phyloP scores from a whole-genome alignment of 2,888 invertebrate species.

The Pimpla rufipes region DNA sequence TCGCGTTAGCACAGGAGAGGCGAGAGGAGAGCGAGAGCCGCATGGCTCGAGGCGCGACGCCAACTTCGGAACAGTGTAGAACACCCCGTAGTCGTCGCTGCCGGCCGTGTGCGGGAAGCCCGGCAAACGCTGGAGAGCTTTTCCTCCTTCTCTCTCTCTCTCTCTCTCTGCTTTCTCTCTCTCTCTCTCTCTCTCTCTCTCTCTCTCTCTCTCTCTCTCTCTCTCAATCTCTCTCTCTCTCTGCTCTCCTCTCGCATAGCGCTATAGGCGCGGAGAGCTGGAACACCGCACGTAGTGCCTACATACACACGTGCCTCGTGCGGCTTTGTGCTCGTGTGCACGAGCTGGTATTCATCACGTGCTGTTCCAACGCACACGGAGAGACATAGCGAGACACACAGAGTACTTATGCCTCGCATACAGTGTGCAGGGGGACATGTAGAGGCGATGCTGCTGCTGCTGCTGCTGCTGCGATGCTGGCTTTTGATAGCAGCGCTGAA shows the following conservation, averaged over 20 bases:
- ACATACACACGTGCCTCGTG: slow-evolving; percentile 50
- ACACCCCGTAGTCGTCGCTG: not conserved
- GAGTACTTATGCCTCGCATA: not conserved
- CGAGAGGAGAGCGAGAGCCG: not conserved
- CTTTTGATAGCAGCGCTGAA: slow-evolving; percentile 66
- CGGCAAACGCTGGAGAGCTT: slow-evolving; percentile 65
- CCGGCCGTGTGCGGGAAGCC: slow-evolving; percentile 46
- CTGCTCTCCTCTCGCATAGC: slow-evolving; percentile 38
- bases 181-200: slow-evolving; percentile 55
- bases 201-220: slow-evolving; percentile 53
- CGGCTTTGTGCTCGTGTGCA: slow-evolving; percentile 28
- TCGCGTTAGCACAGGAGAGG: slow-evolving; percentile 18
- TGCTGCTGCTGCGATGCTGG: slow-evolving; percentile 48
- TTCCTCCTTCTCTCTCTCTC: slow-evolving; percentile 64
- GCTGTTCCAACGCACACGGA: slow-evolving; percentile 25
- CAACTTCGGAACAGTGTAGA: slow-evolving; percentile 72
- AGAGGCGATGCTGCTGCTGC: slow-evolving; percentile 29
- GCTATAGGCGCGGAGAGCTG: slow-evolving; percentile 2
- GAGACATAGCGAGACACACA: slow-evolving; percentile 21
- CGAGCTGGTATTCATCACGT: slow-evolving; percentile 57
- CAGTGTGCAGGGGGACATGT: not conserved
- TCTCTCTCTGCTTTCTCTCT: slow-evolving; percentile 42
- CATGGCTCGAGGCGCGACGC: slow-evolving; percentile 69
- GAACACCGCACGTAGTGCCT: slow-evolving; percentile 58
- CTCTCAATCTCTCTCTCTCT: slow-evolving; percentile 55